These are phyloP conservation scores for Pseudococcus longispinus DNA, from an alignment of 2,888 invertebrate species.

Conservation along the genomic window DNA sequence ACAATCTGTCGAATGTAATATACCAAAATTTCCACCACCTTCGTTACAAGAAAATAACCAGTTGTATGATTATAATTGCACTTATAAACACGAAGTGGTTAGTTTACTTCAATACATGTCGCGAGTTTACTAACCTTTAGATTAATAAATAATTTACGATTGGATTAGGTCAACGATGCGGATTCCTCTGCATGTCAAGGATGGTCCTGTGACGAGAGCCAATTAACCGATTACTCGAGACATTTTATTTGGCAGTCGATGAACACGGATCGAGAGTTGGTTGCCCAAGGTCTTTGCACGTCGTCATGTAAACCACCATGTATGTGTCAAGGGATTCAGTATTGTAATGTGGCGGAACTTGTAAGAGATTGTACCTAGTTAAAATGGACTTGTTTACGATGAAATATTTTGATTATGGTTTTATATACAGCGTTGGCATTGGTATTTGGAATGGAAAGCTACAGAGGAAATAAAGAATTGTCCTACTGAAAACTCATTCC, in stretches of 20 bases:
- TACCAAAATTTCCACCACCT: neutral
- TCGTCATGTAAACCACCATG: neutral
- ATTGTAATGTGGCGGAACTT: neutral
- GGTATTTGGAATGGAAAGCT: constrained; percentile 16
- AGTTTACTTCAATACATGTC: no score
- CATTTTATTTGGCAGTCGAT: neutral
- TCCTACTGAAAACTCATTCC: neutral
- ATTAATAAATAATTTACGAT: neutral
- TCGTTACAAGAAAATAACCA: neutral
- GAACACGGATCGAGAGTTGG: neutral
- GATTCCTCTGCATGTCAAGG: neutral
- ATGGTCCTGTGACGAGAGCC: neutral
- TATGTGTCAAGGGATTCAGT: neutral
- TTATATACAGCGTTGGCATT: neutral
- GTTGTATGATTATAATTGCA: neutral
- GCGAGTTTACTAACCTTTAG: neutral
- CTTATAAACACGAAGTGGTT: neutral
- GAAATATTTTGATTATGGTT: neutral
- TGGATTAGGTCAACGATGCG: neutral
- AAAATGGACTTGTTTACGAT: neutral
- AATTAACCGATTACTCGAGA: neutral
- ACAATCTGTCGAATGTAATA: neutral
- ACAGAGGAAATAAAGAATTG: neutral
- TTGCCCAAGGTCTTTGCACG: neutral
- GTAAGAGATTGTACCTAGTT: neutral